Evolutionary conservation across 2,797 vertebrate species (phyloP), one percentile per base, ranked within the genome.

Genomic region (Oreochromis grahami): DNA sequence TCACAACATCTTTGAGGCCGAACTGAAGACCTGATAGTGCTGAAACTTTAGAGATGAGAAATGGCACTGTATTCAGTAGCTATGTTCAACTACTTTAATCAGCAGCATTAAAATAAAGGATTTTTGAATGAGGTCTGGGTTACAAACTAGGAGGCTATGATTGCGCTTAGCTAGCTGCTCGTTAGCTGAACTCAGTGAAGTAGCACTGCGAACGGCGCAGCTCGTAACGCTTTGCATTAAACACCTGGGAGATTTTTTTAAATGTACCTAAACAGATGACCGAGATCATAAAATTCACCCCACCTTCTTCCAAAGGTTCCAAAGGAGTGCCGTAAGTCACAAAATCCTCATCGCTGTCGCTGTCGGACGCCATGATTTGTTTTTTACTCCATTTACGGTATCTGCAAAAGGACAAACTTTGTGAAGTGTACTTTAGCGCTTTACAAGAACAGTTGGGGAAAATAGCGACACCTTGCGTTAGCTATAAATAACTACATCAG

Each of bases 231-330:
- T 4, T 2, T 5, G 5, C 4, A 15, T n/a, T 2, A 72, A 79
- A 53, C 77, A 12, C 1, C 1, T 1, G 3, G 0, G 8, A 4
- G 2, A 0, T 2, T 12, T 70, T 41, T 65, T 1, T 38, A 5
- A 6, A 29, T 3, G 3, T 2, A 24, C 6, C 3, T 1, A 2
- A 19, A 1, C 11, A 1, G 1, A 3, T 5, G 13, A 1, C 0
- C 2, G 15, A 19, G 1, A 1, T 1, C 1, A n/a, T 7, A 2
- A 10, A 50, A 34, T 26, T 0, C 1, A 17, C 2, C 5, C 0
- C 83, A 98, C 98, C 98, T 96, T 98, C 98, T 38, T 97, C 97
- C 56, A 98, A 92, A 1, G 95, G 97, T 87, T 97, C 97, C 93
- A 99, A 90, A 15, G 97, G 92, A 3, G 92, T 97, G 15, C 98